Percentiles rank a stretch among this genome's conserved stretches.
These are phyloP conservation scores for Silurus asotus DNA, from an alignment of 2,113 vertebrate species.

Conservation along the genomic window DNA sequence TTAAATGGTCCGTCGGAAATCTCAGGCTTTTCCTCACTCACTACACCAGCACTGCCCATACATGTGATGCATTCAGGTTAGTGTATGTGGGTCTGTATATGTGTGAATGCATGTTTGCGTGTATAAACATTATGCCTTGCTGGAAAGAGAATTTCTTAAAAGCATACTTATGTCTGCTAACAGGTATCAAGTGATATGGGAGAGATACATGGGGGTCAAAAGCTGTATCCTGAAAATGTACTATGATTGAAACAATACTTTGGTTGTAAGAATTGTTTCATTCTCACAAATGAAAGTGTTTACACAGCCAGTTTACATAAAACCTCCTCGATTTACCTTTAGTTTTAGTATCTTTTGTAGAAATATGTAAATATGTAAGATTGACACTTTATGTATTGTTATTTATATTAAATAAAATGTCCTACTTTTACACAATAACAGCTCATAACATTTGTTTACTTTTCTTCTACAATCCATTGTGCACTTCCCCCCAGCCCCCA, in stretches of 20 bases:
- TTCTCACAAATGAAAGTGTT: neutral
- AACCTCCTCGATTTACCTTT: neutral
- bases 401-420: neutral
- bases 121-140: neutral
- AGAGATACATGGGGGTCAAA: slow-evolving; percentile 86
- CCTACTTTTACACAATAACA: neutral
- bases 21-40: slow-evolving; percentile 72
- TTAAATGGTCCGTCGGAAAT: slow-evolving; percentile 69
- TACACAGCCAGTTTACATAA: neutral
- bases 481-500: neutral
- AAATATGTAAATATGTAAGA: neutral
- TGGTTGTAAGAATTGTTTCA: neutral
- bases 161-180: slow-evolving; percentile 18
- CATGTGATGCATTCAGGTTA: slow-evolving; percentile 80
- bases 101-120: neutral
- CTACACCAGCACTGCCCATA: slow-evolving; percentile 70
- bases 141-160: neutral
- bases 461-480: neutral
- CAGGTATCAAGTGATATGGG: slow-evolving; percentile 85
- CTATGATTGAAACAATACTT: slow-evolving; percentile 67
- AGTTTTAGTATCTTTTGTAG: neutral
- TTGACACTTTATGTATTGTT: neutral
- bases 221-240: slow-evolving; percentile 88
- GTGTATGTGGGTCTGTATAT: slow-evolving; percentile 49
- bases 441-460: neutral